Conservation (phyloP, 2,888 invertebrate species). For the Dyspetes luteomarginatus region DNA sequence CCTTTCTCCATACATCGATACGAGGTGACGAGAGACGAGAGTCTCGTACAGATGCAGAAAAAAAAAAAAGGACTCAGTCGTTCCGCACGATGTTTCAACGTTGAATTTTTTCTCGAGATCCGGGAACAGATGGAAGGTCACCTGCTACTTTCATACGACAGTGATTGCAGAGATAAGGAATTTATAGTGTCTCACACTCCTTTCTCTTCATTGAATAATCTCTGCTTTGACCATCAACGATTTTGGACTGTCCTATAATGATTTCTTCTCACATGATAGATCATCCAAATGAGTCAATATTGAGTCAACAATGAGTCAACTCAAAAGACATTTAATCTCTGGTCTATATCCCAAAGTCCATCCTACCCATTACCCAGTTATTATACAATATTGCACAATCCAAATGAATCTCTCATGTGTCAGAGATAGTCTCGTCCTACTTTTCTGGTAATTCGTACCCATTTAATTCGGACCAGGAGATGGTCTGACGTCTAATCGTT, state of each 20-base stretch:
- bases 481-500: background rate
- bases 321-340: no score
- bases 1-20: conserved; percentile 55
- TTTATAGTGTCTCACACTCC: background rate
- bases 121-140: conserved; percentile 8
- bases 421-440: background rate
- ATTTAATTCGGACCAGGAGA: background rate
- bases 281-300: no score
- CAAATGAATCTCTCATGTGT: conserved; percentile 14
- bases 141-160: background rate
- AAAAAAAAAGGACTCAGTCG: background rate
- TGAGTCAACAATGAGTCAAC: no score
- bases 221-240: no score
- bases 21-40: conserved; percentile 48
- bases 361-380: no score
- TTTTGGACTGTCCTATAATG: no score
- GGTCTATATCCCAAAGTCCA: no score
- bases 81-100: background rate
- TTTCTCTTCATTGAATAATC: background rate
- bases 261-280: no score
- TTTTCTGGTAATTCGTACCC: background rate
- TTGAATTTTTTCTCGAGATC: conserved; percentile 23
- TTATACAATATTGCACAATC: no score
- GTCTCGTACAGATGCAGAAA: conserved; percentile 8
- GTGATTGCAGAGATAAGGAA: background rate